These are phyloP conservation scores for Amphiura filiformis DNA, from an alignment of 35 echinoderm and acorn worm genomes.

Conservation along the genomic window DNA sequence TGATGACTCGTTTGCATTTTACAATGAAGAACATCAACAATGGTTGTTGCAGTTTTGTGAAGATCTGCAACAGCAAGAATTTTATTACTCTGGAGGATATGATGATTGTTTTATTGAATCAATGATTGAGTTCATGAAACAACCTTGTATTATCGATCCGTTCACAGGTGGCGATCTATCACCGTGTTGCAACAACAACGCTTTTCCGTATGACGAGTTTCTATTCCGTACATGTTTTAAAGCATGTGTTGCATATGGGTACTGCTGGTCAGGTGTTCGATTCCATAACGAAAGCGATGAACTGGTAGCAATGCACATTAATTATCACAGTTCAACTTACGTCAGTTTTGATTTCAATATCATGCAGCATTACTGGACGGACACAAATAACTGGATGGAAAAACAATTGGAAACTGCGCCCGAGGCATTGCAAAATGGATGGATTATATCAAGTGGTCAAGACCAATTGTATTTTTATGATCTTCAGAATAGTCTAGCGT, in stretches of 20 bases:
- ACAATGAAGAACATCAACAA: slow-evolving; percentile 33
- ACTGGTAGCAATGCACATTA: slow-evolving; percentile 36
- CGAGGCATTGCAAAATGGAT: slow-evolving; percentile 39
- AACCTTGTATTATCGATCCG: slow-evolving; percentile 25
- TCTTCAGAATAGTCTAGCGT: slow-evolving; percentile 72
- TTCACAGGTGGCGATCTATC: not conserved
- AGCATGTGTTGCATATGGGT: not conserved
- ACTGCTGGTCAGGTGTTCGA: not conserved
- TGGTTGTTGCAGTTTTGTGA: slow-evolving; percentile 71
- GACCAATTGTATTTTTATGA: slow-evolving; percentile 69
- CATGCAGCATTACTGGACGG: slow-evolving; percentile 67
- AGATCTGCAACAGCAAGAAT: slow-evolving; percentile 41
- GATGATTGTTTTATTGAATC: slow-evolving; percentile 63
- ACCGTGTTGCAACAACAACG: slow-evolving; percentile 57
- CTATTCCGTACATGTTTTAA: slow-evolving; percentile 56
- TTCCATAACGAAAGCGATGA: slow-evolving; percentile 50
- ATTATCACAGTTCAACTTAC: slow-evolving; percentile 27
- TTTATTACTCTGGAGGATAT: slow-evolving; percentile 12
- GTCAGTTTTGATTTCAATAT: slow-evolving; percentile 17
- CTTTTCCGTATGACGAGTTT: slow-evolving; percentile 26
- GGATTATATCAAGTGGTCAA: slow-evolving; percentile 17
- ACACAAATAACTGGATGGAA: slow-evolving; percentile 37
- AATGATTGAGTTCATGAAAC: slow-evolving; percentile 37
- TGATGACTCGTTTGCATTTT: slow-evolving; percentile 54
- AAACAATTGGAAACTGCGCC: slow-evolving; percentile 60